Evolutionary conservation across 2,888 invertebrate species (phyloP), one percentile per base, ranked within the genome.

Genomic region (Cybosia mesomella): DNA sequence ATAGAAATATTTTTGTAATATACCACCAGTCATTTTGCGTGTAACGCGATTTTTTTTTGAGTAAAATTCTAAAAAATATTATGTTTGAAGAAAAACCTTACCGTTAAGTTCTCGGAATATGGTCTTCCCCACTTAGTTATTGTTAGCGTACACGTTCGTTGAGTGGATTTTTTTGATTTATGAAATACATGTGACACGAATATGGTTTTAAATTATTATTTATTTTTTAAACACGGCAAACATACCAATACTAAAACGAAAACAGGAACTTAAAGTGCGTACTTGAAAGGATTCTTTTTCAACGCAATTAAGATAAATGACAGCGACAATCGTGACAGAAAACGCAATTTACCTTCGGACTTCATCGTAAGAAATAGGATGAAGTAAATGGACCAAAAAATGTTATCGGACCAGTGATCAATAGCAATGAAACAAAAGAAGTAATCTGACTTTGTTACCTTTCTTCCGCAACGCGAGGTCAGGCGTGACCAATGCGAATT

Each of bases 391-490:
- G 81, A 87, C 84, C 84, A 89, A 90, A 88, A 90, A 87, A 82
- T 82, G 74, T 82, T 84, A 85, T 83, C 83, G 74, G 81, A 76
- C 82, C 76, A 81, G 68, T 84, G 85, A 85, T 85, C 85, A 79
- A 84, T 84, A 81, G 84, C 82, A 85, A 84, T 88, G 86, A 91
- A 91, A 91, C 90, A 91, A 90, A 90, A 92, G 88, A 87, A 89
- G 87, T 90, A 89, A 91, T 88, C 74, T 74, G 77, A 82, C 68
- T 87, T 85, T 83, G 87, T 84, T 89, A 89, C 89, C 87, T 92
- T 92, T 93, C 94, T 94, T 94, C 93, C 92, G 92, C 85, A 89
- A 89, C 76, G 79, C 89, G 91, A 93, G 94, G 92, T 91, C 93
- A 88, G 80, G 83, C 92, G 91, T 92, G 92, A 92, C 92, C 88